These are phyloP conservation scores for Corbicula japonica DNA, from an alignment of 2,888 invertebrate species.

Conservation along the genomic window DNA sequence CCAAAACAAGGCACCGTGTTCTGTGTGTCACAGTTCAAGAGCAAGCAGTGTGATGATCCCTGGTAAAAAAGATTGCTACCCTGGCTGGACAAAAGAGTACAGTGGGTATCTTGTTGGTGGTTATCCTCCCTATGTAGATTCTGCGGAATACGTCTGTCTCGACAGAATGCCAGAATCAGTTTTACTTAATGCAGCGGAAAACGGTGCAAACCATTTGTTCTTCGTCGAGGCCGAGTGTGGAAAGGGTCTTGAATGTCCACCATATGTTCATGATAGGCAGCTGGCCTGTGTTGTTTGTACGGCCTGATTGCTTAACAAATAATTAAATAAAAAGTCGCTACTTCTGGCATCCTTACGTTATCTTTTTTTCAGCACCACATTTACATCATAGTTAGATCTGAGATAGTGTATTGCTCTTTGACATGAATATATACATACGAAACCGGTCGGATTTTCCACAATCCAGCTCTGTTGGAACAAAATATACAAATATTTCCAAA, in stretches of 20 bases:
- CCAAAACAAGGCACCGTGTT: slow-evolving; percentile 26
- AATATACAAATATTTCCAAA: too few relatives aligned
- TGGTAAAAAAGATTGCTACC: slow-evolving; percentile 23
- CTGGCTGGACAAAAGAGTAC: slow-evolving; percentile 41
- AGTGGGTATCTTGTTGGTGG: slow-evolving; percentile 16
- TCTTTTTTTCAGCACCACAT: too few relatives aligned
- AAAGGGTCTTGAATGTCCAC: background rate
- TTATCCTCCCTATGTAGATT: background rate
- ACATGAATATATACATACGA: too few relatives aligned
- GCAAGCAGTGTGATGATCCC: slow-evolving; percentile 32
- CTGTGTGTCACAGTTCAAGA: slow-evolving; percentile 15
- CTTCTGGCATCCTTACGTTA: too few relatives aligned
- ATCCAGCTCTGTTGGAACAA: too few relatives aligned
- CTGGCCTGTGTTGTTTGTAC: slow-evolving; percentile 10
- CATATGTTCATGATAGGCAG: slow-evolving; percentile 1
- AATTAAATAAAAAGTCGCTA: background rate
- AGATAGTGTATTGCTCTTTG: too few relatives aligned
- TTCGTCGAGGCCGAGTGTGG: background rate
- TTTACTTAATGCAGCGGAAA: too few relatives aligned
- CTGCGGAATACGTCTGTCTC: slow-evolving; percentile 6
- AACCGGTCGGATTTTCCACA: too few relatives aligned
- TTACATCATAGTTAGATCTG: too few relatives aligned
- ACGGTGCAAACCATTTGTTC: background rate
- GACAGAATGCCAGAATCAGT: slow-evolving; percentile 2
- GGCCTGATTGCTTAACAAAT: background rate